These are phyloP conservation scores for Dryas iulia DNA, from an alignment of 1,140 invertebrate genomes.

Conservation along the genomic window DNA sequence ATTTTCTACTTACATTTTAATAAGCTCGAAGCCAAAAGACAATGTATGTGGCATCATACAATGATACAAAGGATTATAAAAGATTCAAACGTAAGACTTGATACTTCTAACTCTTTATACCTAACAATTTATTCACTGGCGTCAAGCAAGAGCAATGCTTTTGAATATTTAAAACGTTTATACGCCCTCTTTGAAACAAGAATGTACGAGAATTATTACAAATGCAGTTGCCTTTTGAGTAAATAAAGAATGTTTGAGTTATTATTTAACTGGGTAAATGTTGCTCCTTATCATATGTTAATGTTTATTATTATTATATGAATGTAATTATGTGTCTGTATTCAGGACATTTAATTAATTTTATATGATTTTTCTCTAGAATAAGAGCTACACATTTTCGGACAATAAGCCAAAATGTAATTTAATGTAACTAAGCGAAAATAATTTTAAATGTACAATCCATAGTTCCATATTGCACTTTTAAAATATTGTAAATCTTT, in stretches of 20 bases:
- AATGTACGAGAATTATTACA: not conserved
- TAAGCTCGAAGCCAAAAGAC: not conserved
- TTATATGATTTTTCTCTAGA: too few species aligned
- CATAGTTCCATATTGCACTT: too few species aligned
- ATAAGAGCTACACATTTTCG: too few species aligned
- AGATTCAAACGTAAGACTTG: constrained; percentile 6
- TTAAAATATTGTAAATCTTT: too few species aligned
- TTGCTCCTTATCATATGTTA: too few species aligned
- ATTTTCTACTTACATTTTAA: not conserved
- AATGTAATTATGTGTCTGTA: too few species aligned
- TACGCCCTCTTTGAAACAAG: not conserved
- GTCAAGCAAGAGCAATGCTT: constrained; percentile 1
- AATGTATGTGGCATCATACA: not conserved
- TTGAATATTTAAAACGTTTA: constrained; percentile 6
- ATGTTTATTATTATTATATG: too few species aligned
- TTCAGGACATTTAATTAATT: too few species aligned
- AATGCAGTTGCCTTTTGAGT: not conserved
- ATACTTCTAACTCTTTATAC: constrained; percentile 4
- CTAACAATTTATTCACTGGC: not conserved
- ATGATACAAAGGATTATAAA: constrained; percentile 4
- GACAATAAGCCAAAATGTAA: too few species aligned
- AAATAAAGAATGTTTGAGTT: not conserved
- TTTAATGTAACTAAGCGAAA: too few species aligned
- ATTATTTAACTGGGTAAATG: not conserved
- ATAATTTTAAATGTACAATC: too few species aligned